Conservation (phyloP, 2,113 vertebrate genomes). For the Paralichthys olivaceus region DNA sequence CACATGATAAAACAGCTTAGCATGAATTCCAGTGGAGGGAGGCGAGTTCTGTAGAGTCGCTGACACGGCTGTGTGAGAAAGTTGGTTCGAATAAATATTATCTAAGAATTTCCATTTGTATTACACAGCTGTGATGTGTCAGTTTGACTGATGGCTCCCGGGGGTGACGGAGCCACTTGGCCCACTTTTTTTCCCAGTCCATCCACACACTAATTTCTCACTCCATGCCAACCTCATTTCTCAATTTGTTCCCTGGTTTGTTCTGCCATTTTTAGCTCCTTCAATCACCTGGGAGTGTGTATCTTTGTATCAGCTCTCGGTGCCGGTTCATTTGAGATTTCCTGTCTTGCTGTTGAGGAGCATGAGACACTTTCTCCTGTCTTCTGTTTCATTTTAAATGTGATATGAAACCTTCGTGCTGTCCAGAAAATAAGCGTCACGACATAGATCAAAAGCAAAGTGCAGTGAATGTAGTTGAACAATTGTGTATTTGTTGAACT, state of each 20-base stretch:
- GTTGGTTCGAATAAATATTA: constrained; percentile 9
- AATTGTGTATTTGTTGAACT: too few species aligned
- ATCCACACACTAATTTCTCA: constrained; percentile 65
- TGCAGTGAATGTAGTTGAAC: too few species aligned
- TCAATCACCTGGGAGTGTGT: constrained; percentile 43
- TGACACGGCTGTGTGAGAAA: constrained; percentile 26
- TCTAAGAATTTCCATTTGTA: constrained; percentile 34
- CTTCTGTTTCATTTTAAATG: not conserved
- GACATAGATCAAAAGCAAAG: not conserved
- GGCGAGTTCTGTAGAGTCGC: constrained; percentile 15
- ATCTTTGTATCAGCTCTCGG: not conserved
- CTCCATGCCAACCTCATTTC: constrained; percentile 76
- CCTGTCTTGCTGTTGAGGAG: constrained; percentile 3
- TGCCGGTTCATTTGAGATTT: constrained; percentile 17
- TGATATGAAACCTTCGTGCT: not conserved
- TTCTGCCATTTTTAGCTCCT: constrained; percentile 49
- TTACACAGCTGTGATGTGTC: constrained; percentile 60
- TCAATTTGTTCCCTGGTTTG: constrained; percentile 61
- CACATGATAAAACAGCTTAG: constrained; percentile 49
- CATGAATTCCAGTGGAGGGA: constrained; percentile 54
- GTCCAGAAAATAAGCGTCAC: not conserved
- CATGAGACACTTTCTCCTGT: not conserved
- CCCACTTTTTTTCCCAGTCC: constrained; percentile 73
- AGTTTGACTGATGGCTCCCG: constrained; percentile 61
- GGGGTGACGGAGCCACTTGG: constrained; percentile 49